Evolutionary conservation across 2,797 vertebrate species (phyloP).

Genomic region (Gymnoscopelus braueri): DNA sequence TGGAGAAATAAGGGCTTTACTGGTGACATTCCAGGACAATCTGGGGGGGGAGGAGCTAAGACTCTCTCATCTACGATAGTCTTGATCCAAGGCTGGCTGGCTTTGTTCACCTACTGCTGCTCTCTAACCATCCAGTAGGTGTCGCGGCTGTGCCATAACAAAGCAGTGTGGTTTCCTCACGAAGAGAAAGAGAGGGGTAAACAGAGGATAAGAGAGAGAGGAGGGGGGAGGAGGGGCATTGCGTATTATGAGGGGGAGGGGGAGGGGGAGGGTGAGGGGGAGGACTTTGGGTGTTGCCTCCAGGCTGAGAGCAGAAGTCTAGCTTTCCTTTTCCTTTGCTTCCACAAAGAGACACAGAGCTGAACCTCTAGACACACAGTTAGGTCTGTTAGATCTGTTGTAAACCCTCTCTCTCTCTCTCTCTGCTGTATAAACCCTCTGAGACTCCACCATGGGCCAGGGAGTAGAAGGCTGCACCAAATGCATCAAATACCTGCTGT

Average conservation of each 20-base stretch:
- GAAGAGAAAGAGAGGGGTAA: no score
- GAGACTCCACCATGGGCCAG: conserved; percentile 71
- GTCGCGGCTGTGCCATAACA: no score
- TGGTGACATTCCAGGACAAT: no score
- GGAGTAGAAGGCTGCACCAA: conserved; percentile 95
- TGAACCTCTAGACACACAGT: no score
- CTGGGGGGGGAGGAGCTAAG: no score
- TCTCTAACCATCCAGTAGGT: no score
- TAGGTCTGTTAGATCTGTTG: no score
- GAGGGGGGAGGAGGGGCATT: neutral
- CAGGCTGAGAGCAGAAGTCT: conserved; percentile 12
- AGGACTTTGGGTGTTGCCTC: conserved; percentile 77
- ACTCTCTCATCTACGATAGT: no score
- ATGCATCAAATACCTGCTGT: conserved; percentile 96
- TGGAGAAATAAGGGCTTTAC: no score
- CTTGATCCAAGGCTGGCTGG: no score
- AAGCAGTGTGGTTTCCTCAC: no score
- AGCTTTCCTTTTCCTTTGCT: neutral
- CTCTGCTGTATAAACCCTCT: neutral
- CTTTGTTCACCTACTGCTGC: no score
- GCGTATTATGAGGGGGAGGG: conserved; percentile 5
- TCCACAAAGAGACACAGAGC: conserved; percentile 11
- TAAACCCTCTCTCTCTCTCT: neutral
- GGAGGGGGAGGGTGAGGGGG: conserved; percentile 23
- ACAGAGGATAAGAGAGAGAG: neutral